Base-by-base conservation (phyloP, 2,888 invertebrate species). In the Nomada ferruginata region DNA sequence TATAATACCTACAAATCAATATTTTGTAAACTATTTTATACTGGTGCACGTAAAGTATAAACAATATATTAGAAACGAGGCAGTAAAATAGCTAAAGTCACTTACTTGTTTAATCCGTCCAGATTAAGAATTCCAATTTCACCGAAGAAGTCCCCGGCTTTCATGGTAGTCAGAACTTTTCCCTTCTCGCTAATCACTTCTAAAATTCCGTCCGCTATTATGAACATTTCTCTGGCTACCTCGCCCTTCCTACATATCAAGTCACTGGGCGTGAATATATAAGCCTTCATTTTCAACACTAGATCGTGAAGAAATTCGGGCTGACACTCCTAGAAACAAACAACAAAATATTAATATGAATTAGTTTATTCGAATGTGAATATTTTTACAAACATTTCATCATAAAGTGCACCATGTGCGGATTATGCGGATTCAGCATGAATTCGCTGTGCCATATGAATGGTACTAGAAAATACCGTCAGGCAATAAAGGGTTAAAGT, bases 181-280 rank as follows among this genome's bases (percentile, higher is more conserved):
- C 98, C 98, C 13, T 97, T 97, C 92, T 99, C 99, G 91, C 98
- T 99, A 93, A 98, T 96, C 18, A 99, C 98, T 94, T 99, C 98
- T 75, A 99, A 95, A 90, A 99, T 98, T 11, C 99, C 99, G 93
- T 99, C 99, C 5, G 99, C 99, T 92, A 99, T 99, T 90, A 99
- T 99, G 93, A 99, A 99, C 99, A 99, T 99, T 94, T 99, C 99
- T 84, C 99, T 95, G 0, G 99, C 99, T 26, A 98, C 97, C 94
- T 98, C 97, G 90, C 98, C 99, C 94, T 98, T 98, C 55, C 99
- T 96, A 93, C 99, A 99, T 92, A 99, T 98, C 81, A 98, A 97
- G 94, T 99, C 99, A 29, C 99, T 99, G 0, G 99, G 99, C 36
- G 99, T 99, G 94, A 99, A 99, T 93, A 99, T 99, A 94, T 98